phyloP scores from a whole-genome alignment of 64 coral and sea anemone species.

The Actinia tenebrosa region DNA sequence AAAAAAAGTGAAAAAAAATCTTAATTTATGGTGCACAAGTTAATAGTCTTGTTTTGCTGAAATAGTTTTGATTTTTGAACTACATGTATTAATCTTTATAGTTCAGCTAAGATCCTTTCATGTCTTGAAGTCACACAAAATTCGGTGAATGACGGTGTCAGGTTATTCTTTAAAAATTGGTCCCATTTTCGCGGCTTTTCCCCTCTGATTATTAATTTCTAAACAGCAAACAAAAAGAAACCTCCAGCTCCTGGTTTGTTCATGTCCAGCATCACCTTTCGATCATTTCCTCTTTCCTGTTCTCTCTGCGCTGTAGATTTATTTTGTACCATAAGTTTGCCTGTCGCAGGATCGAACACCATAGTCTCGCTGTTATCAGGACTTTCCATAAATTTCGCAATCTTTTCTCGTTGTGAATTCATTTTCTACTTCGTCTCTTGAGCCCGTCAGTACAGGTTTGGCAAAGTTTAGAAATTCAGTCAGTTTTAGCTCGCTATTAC shows the following conservation, averaged over 20 bases:
- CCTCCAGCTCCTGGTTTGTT: conserved; percentile 12
- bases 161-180: background rate
- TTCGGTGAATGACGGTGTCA: background rate
- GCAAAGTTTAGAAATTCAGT: background rate
- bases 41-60: no score
- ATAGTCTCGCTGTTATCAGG: background rate
- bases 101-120: background rate
- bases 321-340: conserved; percentile 5
- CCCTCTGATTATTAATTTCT: background rate
- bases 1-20: no score
- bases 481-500: background rate
- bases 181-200: no score
- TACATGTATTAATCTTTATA: no score
- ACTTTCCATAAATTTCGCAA: background rate
- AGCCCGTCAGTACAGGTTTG: background rate
- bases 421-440: background rate
- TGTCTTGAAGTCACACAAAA: background rate
- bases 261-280: conserved; percentile 18
- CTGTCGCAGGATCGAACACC: conserved; percentile 11
- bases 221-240: background rate
- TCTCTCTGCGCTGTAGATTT: background rate
- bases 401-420: conserved; percentile 1
- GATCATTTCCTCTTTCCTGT: background rate
- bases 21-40: no score
- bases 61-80: no score